A percentile compares a stretch with the other conserved stretches of the same genome.
These are phyloP conservation scores for Probosciger aterrimus DNA, from an alignment of 2,113 vertebrate genomes.

Conservation along the genomic window DNA sequence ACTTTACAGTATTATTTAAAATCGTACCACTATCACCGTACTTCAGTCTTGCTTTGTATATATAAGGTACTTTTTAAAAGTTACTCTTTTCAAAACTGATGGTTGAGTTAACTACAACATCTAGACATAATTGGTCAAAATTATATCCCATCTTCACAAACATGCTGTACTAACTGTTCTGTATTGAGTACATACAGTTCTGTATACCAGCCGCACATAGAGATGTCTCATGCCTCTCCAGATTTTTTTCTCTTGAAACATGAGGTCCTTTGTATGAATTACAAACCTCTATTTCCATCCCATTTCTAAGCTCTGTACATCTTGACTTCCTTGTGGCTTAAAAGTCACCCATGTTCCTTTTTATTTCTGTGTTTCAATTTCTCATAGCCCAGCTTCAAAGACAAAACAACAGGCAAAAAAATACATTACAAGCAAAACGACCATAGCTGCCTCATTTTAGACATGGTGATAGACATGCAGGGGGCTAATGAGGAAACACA, in stretches of 20 bases:
- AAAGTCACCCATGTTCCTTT: not conserved
- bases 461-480: not conserved
- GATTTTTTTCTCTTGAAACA: not conserved
- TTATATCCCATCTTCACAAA: not conserved
- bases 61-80: not conserved
- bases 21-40: not conserved
- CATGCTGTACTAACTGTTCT: not conserved
- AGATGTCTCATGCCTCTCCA: not conserved
- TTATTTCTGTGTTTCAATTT: not conserved
- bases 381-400: not conserved
- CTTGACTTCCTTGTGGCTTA: not conserved
- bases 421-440: fast-evolving
- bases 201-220: not conserved
- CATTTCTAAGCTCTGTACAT: not conserved
- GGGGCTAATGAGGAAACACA: too few relatives aligned
- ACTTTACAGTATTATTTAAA: not conserved
- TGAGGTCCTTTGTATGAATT: not conserved
- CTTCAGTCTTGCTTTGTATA: not conserved
- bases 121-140: not conserved
- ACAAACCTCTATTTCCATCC: not conserved
- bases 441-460: not conserved
- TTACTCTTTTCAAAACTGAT: not conserved
- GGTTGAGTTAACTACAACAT: not conserved
- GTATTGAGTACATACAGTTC: not conserved
- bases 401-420: not conserved